These are phyloP conservation scores for Rhizomys pruinosus DNA, from an alignment of 2,113 vertebrate species.

Conservation along the genomic window DNA sequence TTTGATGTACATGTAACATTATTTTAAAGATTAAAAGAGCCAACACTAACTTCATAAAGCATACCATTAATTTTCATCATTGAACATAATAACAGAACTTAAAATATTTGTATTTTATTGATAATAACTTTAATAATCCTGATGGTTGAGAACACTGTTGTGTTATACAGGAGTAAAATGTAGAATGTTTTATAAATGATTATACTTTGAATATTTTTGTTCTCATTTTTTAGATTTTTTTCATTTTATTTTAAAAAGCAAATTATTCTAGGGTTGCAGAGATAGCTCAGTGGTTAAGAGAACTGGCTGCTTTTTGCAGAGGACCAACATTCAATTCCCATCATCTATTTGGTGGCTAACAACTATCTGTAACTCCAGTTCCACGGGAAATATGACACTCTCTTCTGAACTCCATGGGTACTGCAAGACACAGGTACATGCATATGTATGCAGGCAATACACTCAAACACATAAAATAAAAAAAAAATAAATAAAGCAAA, in stretches of 20 bases:
- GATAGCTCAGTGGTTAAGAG: too few species aligned
- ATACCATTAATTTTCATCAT: not conserved
- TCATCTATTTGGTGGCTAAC: too few species aligned
- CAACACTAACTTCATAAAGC: not conserved
- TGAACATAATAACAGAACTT: slow-evolving; percentile 23
- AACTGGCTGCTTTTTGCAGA: too few species aligned
- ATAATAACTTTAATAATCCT: not conserved
- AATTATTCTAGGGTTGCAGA: too few species aligned
- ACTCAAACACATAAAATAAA: too few species aligned
- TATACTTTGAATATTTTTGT: not conserved
- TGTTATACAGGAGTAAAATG: not conserved
- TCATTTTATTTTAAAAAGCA: not conserved
- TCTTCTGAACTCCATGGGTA: too few species aligned
- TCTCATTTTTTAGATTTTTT: not conserved
- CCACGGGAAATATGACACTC: too few species aligned
- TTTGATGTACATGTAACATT: not conserved
- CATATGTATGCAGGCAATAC: too few species aligned
- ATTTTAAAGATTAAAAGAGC: not conserved
- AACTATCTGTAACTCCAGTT: too few species aligned
- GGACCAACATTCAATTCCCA: too few species aligned
- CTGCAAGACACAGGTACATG: too few species aligned
- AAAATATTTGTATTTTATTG: not conserved
- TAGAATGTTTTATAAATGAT: not conserved
- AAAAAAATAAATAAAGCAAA: too few species aligned
- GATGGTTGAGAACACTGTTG: not conserved